A percentile compares a stretch with the other conserved stretches of the same genome.
Evolutionary conservation across 2,113 vertebrate species (phyloP).

Genomic region (Mormyrus iriodes): DNA sequence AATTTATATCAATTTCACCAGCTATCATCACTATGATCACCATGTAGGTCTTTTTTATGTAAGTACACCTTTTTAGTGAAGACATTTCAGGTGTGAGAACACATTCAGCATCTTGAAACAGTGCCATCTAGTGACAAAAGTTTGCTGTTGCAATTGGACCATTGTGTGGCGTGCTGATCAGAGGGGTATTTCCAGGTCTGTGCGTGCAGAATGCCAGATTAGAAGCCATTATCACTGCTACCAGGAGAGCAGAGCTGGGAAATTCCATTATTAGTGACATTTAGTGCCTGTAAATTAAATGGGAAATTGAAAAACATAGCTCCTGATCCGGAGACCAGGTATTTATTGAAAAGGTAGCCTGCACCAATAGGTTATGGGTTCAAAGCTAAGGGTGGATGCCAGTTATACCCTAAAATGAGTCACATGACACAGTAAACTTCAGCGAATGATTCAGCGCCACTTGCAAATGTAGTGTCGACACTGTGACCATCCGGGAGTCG

Average conservation of each 20-base stretch:
- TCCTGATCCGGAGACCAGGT: background rate
- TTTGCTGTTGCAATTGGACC: background rate
- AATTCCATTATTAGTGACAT: background rate
- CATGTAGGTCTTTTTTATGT: background rate
- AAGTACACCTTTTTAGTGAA: background rate
- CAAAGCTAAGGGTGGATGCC: background rate
- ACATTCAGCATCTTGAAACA: slow-evolving; percentile 28
- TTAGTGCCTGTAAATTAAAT: background rate
- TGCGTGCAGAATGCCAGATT: background rate
- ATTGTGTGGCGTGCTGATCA: background rate
- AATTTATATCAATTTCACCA: background rate
- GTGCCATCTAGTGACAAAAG: slow-evolving; percentile 41
- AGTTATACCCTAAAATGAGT: background rate
- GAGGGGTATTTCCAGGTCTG: background rate
- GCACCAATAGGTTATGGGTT: background rate
- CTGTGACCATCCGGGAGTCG: background rate
- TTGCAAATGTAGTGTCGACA: background rate
- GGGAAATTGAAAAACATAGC: background rate
- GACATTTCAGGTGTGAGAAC: background rate
- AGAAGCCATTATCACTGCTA: background rate
- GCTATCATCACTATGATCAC: background rate
- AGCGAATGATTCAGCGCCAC: background rate
- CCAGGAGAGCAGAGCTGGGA: background rate
- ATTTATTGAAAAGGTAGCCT: background rate
- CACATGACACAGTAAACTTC: background rate